Evolutionary conservation across 92 coral and sea anemone genomes (phyloP), one percentile per base, ranked within the genome.

Genomic region (Pocillopora grandis): DNA sequence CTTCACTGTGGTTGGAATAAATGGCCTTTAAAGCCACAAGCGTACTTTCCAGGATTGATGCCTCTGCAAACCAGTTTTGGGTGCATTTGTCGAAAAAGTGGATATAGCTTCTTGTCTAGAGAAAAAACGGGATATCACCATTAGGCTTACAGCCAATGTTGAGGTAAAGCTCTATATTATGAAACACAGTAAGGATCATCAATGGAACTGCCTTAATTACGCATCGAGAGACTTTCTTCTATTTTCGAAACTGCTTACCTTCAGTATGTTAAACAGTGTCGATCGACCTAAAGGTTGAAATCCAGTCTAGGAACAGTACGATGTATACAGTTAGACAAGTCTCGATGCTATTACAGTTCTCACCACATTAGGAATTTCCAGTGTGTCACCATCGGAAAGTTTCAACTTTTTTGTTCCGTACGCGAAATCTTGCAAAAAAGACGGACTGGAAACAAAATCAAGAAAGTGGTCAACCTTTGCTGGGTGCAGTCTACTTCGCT

Each of bases 331-430:
- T 10, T 79, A 42, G 21, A 86, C 79, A 79, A 86, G 73, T 78
- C 89, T 78, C 12, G 85, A 64, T 14, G 85, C 65, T 48, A 80
- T 69, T 7, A 72, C 89, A 18, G 89, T 86, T 35, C 89, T 71
- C 61, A 87, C 87, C 58, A 65, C 90, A 49, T 81, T 87, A 49
- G 90, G 90, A 20, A 87, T 82, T 76, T 86, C 80, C 21, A 86
- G 6, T 58, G 27, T 80, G 49, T 74, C 75, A 31, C 90, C 90
- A 63, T 48, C 79, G 2, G 86, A 72, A 14, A 87, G 80, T 61
- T 73, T 87, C 16, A 86, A 48, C 15, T 78, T 77, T 21, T 81
- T 87, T 5, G 86, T 72, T 14, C 90, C 86, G 57, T 72, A 87
- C 16, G 90, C 86, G 35, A 87, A 86, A 72, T 87, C 90, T 63